These are phyloP conservation scores for Plusia festucae DNA, from an alignment of 2,888 invertebrate genomes.

Conservation along the genomic window DNA sequence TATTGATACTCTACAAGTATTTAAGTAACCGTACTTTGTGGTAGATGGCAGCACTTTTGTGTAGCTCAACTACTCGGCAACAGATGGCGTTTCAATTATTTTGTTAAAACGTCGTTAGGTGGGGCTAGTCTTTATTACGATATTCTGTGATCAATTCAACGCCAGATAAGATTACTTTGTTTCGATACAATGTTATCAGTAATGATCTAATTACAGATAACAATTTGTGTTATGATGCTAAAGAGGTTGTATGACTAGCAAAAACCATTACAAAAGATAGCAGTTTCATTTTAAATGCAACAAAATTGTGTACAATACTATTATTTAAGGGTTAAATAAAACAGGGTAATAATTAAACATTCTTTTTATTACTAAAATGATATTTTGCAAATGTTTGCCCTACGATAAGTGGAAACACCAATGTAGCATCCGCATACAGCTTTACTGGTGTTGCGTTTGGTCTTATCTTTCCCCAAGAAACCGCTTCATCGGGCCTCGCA, in stretches of 20 bases:
- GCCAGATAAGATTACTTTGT: not conserved
- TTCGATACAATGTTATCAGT: slow-evolving; percentile 25
- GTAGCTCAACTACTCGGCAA: slow-evolving; percentile 47
- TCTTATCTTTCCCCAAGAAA: slow-evolving; percentile 99
- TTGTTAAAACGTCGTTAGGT: slow-evolving; percentile 44
- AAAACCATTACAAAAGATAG: not conserved
- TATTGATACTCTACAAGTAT: no score
- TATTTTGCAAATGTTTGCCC: slow-evolving; percentile 98
- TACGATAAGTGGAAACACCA: slow-evolving; percentile 98
- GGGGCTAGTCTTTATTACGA: no score
- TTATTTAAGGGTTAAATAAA: slow-evolving; percentile 23
- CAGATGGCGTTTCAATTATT: slow-evolving; percentile 53
- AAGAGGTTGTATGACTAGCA: not conserved
- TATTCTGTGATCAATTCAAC: no score
- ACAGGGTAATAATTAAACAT: slow-evolving; percentile 72
- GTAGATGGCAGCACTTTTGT: slow-evolving; percentile 16
- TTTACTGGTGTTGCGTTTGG: slow-evolving; percentile 97
- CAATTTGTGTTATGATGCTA: slow-evolving; percentile 21
- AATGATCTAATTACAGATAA: slow-evolving; percentile 34
- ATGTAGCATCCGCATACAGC: slow-evolving; percentile 97
- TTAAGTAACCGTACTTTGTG: not conserved
- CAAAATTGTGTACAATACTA: not conserved
- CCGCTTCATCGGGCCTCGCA: slow-evolving; percentile 99
- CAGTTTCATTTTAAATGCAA: not conserved
- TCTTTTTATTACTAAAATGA: slow-evolving; percentile 87